Percentiles rank a stretch among this genome's conserved stretches.
Conservation (phyloP, 64 coral and sea anemone genomes). For the Actinia equina region DNA sequence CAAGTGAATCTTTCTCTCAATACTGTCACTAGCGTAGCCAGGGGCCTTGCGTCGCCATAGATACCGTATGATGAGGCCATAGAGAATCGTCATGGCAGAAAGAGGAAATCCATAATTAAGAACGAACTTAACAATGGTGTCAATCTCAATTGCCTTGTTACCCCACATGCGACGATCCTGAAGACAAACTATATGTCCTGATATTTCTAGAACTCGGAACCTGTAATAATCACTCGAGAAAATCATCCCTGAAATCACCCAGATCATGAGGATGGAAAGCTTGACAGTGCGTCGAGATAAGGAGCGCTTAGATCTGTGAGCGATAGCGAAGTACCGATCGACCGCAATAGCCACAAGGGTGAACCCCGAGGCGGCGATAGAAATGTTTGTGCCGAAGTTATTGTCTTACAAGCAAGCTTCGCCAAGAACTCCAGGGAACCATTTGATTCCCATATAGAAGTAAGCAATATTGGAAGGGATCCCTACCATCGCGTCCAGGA, state of each 20-base stretch:
- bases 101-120: conserved; percentile 31
- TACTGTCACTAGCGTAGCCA: conserved; percentile 14
- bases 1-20: conserved; percentile 1
- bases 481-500: conserved; percentile 14
- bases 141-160: not conserved
- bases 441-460: conserved; percentile 18
- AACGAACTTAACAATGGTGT: conserved; percentile 26
- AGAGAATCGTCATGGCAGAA: not conserved
- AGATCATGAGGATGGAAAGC: not conserved
- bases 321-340: conserved; percentile 44
- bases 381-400: conserved; percentile 17
- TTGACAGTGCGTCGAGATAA: conserved; percentile 1
- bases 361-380: conserved; percentile 15
- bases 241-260: conserved; percentile 1
- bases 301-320: conserved; percentile 38
- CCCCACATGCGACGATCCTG: conserved; percentile 3
- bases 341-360: conserved; percentile 27
- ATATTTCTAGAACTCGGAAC: conserved; percentile 8
- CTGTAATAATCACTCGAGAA: conserved; percentile 43
- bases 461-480: conserved; percentile 30
- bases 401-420: conserved; percentile 25
- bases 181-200: conserved; percentile 26
- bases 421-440: conserved; percentile 32
- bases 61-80: conserved; percentile 21
- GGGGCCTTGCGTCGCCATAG: conserved; percentile 8